Base-by-base conservation (phyloP, 2,888 invertebrate genomes). In the Anorthoa munda region DNA sequence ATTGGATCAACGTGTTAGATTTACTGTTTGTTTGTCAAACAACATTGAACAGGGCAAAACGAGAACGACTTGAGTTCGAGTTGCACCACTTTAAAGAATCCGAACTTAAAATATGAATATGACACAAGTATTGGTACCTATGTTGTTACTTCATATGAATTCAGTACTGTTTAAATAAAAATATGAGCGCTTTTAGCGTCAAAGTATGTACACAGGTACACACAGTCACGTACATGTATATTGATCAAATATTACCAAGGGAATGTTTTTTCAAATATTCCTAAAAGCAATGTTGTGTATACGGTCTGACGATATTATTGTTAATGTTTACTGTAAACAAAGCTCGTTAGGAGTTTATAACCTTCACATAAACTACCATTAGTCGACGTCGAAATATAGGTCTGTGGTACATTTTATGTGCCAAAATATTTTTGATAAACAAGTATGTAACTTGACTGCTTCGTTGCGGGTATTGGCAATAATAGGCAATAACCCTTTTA, bases 321-420 rank as follows among this genome's bases (percentile, higher is more conserved):
- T 83, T 74, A 76, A 82, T 72, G 75, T 72, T 79, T 68, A 82
- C 60, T 72, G 71, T 81, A 70, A 75, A 83, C 74, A 84, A 82
- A 74, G 64, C 76, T 81, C 83, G 82, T 83, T 82, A 84, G 66
- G 53, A 65, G 59, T 78, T 83, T 83, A 72, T 79, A 71, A 81
- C 72, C 79, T 66, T 46, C 79, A 69, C 71, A 69, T 76, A 79
- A 84, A 81, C 72, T 76, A 79, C 58, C 65, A 83, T 81, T 76
- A 79, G 66, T 21, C 56, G 69, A 61, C 65, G 26, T 31, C 59
- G 51, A 67, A 69, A 56, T 66, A 67, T 46, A 53, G 61, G 46
- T 60, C 45, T 45, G 60, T 58, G 55, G 17, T 66, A 71, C 31
- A 58, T 70, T 72, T 72, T 72, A 72, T 67, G 69, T 66, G 31